Evolutionary conservation across 1,140 invertebrate genomes (phyloP), one percentile per base, ranked within the genome.

Genomic region (Cyclina sinensis): DNA sequence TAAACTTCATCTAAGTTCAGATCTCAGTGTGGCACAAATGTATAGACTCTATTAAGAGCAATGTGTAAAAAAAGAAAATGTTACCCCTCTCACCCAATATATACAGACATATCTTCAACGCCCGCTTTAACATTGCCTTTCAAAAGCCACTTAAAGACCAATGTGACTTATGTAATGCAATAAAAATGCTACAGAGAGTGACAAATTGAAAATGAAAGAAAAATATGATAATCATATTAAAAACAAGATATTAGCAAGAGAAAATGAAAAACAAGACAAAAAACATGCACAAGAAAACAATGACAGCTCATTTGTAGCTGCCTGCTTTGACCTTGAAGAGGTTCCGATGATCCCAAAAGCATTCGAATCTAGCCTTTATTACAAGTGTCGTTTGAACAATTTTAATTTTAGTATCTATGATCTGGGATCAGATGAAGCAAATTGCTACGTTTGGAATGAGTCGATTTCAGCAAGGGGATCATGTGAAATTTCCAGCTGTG

Each of bases 281-380:
- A 54, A 85, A 74, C 30, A 35, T 32, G 82, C 70, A 73, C 43
- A 73, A 74, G 46, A 85, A 46, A 54, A 54, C 30, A 70, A 30
- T 14, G 43, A 83, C 9, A 24, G 30, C 2, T 11, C 51, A 11
- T 83, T 70, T 70, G 3, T 70, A 27, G 82, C 46, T n/a, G 82
- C 82, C 2, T 85, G 82, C 68, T 85, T 85, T 85, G 82, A 85
- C 37, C 82, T 85, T 37, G 46, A 85, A 54, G 46, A 85, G 24
- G 68, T 85, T n/a, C 21, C 57, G 24, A 54, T 73, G 27, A 74
- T 46, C 5, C 82, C 82, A 12, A 85, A 85, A 30, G 68, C 35
- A 21, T 85, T 85, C 74, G 82, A 85, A 59, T 74, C 82, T 54
- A 39, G 39, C 7, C 39, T 74, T 32, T 85, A 57, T 37, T 85